These are phyloP conservation scores for Charina bottae DNA, from an alignment of 2,113 vertebrate genomes.

Conservation along the genomic window DNA sequence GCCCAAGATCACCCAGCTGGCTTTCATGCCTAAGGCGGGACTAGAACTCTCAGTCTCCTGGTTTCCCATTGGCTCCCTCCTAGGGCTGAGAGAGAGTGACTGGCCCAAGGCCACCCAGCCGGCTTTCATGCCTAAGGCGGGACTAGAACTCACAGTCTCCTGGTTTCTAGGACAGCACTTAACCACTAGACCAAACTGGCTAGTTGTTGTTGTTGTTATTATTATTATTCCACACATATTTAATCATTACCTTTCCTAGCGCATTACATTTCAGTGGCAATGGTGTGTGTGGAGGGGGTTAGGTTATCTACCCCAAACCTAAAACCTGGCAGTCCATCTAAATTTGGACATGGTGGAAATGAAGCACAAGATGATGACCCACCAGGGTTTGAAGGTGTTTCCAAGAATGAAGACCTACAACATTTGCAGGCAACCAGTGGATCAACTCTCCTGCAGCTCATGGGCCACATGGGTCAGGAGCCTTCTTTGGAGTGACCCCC, in stretches of 20 bases:
- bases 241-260: not conserved
- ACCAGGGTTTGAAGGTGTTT: not conserved
- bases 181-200: too few relatives aligned
- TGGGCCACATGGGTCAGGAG: not conserved
- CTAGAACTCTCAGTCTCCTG: too few relatives aligned
- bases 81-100: too few relatives aligned
- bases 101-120: too few relatives aligned
- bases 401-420: not conserved
- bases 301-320: not conserved
- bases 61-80: too few relatives aligned
- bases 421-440: not conserved
- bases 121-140: too few relatives aligned
- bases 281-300: not conserved
- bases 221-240: not conserved
- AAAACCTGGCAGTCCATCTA: not conserved
- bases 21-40: too few relatives aligned
- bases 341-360: not conserved
- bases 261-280: not conserved
- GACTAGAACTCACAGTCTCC: too few relatives aligned
- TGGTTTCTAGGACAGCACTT: too few relatives aligned
- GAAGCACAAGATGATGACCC: not conserved
- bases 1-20: too few relatives aligned
- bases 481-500: not conserved
- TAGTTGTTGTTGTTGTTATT: too few relatives aligned
- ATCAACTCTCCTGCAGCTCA: not conserved